These are phyloP conservation scores for Gallinago stenura DNA, from an alignment of 2,797 vertebrate genomes.

Conservation along the genomic window DNA sequence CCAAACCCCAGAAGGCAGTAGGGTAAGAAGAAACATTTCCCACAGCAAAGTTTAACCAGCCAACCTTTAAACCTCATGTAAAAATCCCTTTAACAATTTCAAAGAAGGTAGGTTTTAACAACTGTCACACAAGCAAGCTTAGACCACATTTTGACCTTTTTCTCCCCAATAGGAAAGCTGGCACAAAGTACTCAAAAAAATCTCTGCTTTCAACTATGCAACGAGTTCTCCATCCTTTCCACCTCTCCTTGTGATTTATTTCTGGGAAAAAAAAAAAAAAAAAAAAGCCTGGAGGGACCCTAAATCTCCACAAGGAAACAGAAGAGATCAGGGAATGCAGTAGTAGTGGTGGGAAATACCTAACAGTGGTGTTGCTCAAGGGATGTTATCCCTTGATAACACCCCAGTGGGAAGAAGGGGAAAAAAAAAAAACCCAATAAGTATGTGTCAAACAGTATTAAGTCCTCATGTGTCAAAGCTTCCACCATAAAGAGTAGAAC, in stretches of 20 bases:
- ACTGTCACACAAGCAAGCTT: neutral
- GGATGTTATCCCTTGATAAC: neutral
- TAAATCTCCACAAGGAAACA: neutral
- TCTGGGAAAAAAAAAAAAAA: neutral
- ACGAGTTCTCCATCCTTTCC: neutral
- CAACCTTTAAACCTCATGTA: neutral
- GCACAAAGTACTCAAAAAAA: neutral
- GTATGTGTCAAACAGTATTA: neutral
- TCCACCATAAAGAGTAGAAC: neutral
- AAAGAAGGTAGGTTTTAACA: neutral
- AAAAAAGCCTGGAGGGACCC: neutral
- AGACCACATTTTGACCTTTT: neutral
- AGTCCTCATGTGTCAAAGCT: neutral
- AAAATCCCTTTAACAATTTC: neutral
- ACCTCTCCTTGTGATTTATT: neutral
- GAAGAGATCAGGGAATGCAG: neutral
- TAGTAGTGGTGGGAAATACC: neutral
- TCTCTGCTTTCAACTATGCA: neutral
- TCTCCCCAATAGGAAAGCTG: neutral
- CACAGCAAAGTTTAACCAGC: neutral
- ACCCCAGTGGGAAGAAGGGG: neutral
- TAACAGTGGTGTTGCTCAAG: neutral
- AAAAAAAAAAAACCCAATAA: rapidly evolving
- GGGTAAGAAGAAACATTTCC: neutral
- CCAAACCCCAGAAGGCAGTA: neutral